Evolutionary conservation across 2,888 invertebrate genomes (phyloP).

Genomic region (Drosophila macrothrix): DNA sequence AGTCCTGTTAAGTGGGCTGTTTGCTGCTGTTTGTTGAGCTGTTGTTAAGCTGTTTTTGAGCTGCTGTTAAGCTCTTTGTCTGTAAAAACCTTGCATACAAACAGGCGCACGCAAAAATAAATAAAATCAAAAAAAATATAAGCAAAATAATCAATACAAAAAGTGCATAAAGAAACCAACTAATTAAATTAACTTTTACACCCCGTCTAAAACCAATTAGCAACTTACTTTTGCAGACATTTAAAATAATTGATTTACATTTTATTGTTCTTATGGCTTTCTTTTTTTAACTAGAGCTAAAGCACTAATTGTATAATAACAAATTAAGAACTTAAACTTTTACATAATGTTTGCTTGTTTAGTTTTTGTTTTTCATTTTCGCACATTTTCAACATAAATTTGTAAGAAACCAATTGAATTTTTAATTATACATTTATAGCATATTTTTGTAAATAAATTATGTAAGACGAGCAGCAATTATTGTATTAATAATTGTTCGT

Average conservation of each 20-base stretch:
- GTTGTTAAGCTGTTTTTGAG: neutral
- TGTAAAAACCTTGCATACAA: neutral
- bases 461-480: constrained; percentile 48
- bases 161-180: neutral
- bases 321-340: constrained; percentile 49
- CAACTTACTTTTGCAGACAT: neutral
- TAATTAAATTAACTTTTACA: neutral
- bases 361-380: neutral
- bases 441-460: constrained; percentile 29
- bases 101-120: neutral
- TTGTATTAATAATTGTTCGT: constrained; percentile 53
- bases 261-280: constrained; percentile 36
- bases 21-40: neutral
- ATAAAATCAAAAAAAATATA: neutral
- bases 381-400: constrained; percentile 36
- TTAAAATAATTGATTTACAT: constrained; percentile 37
- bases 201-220: neutral
- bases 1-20: neutral
- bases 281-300: constrained; percentile 26
- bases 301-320: constrained; percentile 42
- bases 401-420: constrained; percentile 40
- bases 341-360: constrained; percentile 8
- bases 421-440: constrained; percentile 14
- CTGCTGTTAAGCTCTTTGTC: neutral
- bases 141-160: neutral